A percentile compares a stretch with the other conserved stretches of the same genome.
Evolutionary conservation across 2,113 vertebrate genomes (phyloP).

Genomic region (Centropristis striata): DNA sequence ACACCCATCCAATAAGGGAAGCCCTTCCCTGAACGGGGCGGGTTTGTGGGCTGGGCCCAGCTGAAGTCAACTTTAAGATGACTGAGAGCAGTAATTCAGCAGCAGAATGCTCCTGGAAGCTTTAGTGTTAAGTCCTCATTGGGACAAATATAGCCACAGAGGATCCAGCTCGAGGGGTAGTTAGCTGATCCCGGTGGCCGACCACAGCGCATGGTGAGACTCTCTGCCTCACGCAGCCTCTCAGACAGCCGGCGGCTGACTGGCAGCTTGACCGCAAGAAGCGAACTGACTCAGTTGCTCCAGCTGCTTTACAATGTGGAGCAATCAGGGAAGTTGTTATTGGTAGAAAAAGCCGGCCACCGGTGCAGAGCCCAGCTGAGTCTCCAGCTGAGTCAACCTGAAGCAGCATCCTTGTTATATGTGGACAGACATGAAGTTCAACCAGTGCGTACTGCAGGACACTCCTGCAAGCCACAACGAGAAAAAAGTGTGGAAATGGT

Average conservation of each 20-base stretch:
- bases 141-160: slow-evolving; percentile 52
- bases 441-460: slow-evolving; percentile 59
- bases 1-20: slow-evolving; percentile 46
- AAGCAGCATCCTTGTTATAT: slow-evolving; percentile 53
- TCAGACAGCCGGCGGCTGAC: slow-evolving; percentile 1
- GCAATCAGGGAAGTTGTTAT: slow-evolving; percentile 20
- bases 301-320: slow-evolving; percentile 18
- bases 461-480: slow-evolving; percentile 34
- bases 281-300: not conserved
- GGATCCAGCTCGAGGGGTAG: slow-evolving; percentile 19
- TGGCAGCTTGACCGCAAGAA: not conserved
- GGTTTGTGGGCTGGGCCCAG: slow-evolving; percentile 62
- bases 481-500: slow-evolving; percentile 81
- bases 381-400: slow-evolving; percentile 43
- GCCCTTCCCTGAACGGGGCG: slow-evolving; percentile 28
- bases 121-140: slow-evolving; percentile 58
- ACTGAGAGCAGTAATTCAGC: slow-evolving; percentile 49
- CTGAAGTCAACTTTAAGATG: slow-evolving; percentile 65
- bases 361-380: slow-evolving; percentile 2
- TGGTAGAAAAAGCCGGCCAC: slow-evolving; percentile 35
- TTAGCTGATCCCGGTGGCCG: slow-evolving; percentile 12
- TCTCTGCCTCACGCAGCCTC: not conserved
- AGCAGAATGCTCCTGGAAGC: slow-evolving; percentile 62
- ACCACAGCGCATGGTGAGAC: slow-evolving; percentile 27
- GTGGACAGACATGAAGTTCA: slow-evolving; percentile 80